phyloP scores from a whole-genome alignment of 2,113 vertebrate species.

The Centropus bengalensis region DNA sequence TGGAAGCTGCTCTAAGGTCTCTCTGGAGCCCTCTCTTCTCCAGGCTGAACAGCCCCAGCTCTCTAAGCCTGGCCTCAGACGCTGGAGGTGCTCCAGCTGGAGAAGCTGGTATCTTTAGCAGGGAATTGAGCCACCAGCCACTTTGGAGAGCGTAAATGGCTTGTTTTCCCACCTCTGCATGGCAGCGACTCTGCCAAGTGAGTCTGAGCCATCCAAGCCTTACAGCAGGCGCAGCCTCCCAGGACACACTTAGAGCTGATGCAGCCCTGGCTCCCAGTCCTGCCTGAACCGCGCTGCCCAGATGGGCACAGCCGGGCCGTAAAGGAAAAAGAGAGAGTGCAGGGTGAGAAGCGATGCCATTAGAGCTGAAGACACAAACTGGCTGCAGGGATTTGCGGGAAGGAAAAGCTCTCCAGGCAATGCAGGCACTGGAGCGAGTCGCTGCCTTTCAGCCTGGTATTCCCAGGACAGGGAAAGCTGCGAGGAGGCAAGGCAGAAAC shows the following conservation, averaged over 20 bases:
- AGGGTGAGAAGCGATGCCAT: background rate
- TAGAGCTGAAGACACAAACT: background rate
- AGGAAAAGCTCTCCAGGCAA: background rate
- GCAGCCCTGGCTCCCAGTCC: background rate
- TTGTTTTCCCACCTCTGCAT: background rate
- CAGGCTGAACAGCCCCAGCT: too few relatives aligned
- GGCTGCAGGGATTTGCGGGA: fast-evolving
- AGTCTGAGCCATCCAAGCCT: background rate
- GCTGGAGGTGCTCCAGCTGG: too few relatives aligned
- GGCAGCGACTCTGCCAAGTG: background rate
- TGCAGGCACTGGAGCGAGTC: background rate
- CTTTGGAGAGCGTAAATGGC: background rate
- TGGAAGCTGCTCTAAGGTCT: too few relatives aligned
- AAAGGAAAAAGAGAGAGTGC: background rate
- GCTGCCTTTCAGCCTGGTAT: background rate
- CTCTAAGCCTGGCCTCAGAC: too few relatives aligned
- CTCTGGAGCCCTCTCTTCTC: too few relatives aligned
- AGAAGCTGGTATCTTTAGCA: background rate
- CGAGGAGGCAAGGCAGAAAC: background rate
- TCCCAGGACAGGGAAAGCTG: background rate
- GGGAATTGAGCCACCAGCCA: background rate
- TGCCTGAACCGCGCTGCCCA: background rate
- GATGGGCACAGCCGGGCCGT: background rate
- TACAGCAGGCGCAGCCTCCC: background rate
- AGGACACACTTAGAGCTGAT: background rate